A percentile compares a stretch with the other conserved stretches of the same genome.
Evolutionary conservation across 2,888 invertebrate genomes (phyloP).

Genomic region (Leucania comma): DNA sequence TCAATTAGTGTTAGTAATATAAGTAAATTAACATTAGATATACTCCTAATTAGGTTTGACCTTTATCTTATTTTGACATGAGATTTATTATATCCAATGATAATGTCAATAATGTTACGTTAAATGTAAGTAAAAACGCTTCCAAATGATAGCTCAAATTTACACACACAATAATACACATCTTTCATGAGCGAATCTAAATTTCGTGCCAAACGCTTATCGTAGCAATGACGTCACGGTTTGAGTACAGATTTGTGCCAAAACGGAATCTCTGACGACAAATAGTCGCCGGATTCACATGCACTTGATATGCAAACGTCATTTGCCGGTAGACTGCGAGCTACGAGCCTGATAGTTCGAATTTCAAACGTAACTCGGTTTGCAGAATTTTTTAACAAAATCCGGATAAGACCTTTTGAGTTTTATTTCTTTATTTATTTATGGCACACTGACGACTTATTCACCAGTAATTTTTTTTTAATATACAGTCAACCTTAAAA

Average conservation of each 20-base stretch:
- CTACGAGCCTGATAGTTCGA: slow-evolving; percentile 28
- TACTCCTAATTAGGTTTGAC: too few relatives aligned
- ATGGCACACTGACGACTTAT: too few relatives aligned
- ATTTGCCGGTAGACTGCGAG: slow-evolving; percentile 35
- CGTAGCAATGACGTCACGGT: slow-evolving; percentile 33
- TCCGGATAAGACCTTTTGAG: background rate
- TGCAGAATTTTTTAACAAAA: background rate
- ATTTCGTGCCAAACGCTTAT: slow-evolving; percentile 49
- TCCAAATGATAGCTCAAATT: background rate
- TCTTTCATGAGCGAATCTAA: slow-evolving; percentile 11
- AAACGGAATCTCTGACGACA: slow-evolving; percentile 52
- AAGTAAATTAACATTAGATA: too few relatives aligned
- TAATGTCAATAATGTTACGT: too few relatives aligned
- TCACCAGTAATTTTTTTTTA: too few relatives aligned
- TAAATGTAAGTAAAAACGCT: too few relatives aligned
- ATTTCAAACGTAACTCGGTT: slow-evolving; percentile 24
- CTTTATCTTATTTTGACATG: too few relatives aligned
- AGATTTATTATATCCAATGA: too few relatives aligned
- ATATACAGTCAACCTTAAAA: too few relatives aligned
- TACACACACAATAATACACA: too few relatives aligned
- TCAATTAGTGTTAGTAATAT: too few relatives aligned
- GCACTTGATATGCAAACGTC: slow-evolving; percentile 55
- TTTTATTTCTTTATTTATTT: too few relatives aligned
- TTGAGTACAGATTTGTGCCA: slow-evolving; percentile 47
- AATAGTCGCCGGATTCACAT: slow-evolving; percentile 46